phyloP scores from a whole-genome alignment of 2,113 vertebrate genomes.

The Dipodomys merriami region DNA sequence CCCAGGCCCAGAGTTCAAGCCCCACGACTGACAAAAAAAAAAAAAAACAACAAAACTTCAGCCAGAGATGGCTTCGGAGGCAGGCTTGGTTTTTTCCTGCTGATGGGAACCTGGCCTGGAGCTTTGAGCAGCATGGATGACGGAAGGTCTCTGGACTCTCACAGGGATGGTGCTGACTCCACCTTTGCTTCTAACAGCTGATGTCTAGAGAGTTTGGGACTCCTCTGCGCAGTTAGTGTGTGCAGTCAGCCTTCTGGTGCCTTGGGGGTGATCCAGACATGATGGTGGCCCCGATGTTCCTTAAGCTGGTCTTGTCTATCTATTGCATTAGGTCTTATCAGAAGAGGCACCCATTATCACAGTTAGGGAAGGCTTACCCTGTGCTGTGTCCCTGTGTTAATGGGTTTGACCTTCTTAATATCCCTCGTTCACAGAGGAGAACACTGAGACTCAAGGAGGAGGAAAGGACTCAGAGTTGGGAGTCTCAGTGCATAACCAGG shows the following conservation, averaged over 20 bases:
- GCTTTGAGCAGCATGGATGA: neutral
- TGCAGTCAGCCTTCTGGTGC: neutral
- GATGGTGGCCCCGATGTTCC: neutral
- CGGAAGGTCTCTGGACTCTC: too few species aligned
- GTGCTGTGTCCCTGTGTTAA: fast-evolving
- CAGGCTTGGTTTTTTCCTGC: neutral
- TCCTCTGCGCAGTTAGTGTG: too few species aligned
- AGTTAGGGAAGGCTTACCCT: fast-evolving
- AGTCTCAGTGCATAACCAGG: neutral
- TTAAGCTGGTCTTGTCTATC: neutral
- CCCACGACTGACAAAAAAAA: too few species aligned
- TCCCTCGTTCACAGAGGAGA: neutral
- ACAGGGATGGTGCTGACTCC: fast-evolving
- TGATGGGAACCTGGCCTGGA: fast-evolving
- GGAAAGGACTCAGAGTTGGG: neutral
- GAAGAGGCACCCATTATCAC: fast-evolving
- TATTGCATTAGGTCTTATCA: neutral
- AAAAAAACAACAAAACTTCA: too few species aligned
- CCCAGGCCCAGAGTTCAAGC: too few species aligned
- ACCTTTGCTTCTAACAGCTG: neutral
- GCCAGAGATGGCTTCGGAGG: neutral
- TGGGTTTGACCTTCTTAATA: neutral
- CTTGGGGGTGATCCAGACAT: too few species aligned
- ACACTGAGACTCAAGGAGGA: neutral
- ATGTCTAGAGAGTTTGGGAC: neutral